A percentile compares a stretch with the other conserved stretches of the same genome.
These are phyloP conservation scores for Crossaster papposus DNA, from an alignment of 53 echinoderm and acorn worm genomes.

Conservation along the genomic window DNA sequence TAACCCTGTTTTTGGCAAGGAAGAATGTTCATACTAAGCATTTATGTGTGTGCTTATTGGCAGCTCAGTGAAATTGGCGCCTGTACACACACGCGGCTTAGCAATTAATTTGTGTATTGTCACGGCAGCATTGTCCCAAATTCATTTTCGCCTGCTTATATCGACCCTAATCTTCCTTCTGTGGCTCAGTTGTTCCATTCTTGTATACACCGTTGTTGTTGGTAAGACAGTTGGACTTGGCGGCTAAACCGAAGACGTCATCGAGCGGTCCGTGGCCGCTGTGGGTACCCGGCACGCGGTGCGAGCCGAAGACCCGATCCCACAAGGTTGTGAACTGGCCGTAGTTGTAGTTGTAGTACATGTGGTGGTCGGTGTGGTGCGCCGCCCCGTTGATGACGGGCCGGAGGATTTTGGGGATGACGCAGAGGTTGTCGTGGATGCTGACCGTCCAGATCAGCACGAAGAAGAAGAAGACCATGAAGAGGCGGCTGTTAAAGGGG, in stretches of 20 bases:
- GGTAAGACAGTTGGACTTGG: neutral
- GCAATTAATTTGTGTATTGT: too few species aligned
- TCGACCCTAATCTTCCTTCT: neutral
- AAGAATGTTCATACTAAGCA: too few species aligned
- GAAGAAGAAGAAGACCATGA: conserved; percentile 81
- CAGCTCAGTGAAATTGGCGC: too few species aligned
- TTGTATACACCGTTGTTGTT: neutral
- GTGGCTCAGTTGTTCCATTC: neutral
- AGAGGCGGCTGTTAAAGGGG: conserved; percentile 85
- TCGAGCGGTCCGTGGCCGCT: conserved; percentile 82
- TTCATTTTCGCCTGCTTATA: neutral
- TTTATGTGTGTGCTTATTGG: too few species aligned
- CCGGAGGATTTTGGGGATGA: conserved; percentile 73
- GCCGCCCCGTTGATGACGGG: conserved; percentile 94
- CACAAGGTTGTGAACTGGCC: conserved; percentile 97
- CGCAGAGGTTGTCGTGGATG: conserved; percentile 91
- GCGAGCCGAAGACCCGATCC: conserved; percentile 90
- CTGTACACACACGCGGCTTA: too few species aligned
- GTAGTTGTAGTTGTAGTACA: conserved; percentile 96
- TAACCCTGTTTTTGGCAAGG: too few species aligned
- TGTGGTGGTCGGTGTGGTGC: conserved; percentile 96
- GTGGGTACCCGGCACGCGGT: conserved; percentile 78
- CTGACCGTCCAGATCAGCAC: conserved; percentile 98
- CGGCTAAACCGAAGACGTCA: conserved; percentile 43
- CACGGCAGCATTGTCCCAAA: too few species aligned